Percentiles rank a stretch among this genome's conserved stretches.
Conservation (phyloP, 2,797 vertebrate species). For the Danionella dracula region DNA sequence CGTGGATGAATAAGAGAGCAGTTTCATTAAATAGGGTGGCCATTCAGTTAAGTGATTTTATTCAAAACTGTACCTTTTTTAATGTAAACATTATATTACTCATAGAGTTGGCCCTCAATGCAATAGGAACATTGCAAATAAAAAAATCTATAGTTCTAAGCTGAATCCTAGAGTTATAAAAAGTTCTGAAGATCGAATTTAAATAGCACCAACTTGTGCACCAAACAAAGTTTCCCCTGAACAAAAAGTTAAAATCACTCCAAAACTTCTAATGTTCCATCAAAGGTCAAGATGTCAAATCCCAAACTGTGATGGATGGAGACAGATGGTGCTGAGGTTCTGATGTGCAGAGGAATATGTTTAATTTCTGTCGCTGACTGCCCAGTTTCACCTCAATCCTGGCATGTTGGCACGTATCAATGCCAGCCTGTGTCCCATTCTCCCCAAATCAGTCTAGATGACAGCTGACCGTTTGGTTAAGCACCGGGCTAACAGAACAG, state of each 20-base stretch:
- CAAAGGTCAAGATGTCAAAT: conserved; percentile 5
- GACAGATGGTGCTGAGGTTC: conserved; percentile 49
- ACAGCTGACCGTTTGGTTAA: conserved; percentile 35
- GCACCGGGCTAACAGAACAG: conserved; percentile 36
- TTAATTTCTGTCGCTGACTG: conserved; percentile 26
- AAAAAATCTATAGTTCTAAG: too few relatives aligned
- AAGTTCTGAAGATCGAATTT: too few relatives aligned
- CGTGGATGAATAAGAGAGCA: too few relatives aligned
- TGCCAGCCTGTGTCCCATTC: conserved; percentile 26
- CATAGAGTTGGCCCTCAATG: too few relatives aligned
- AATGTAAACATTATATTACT: too few relatives aligned
- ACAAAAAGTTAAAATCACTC: not conserved
- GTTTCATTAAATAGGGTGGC: too few relatives aligned
- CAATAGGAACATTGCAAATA: too few relatives aligned
- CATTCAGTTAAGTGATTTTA: too few relatives aligned
- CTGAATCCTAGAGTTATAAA: too few relatives aligned
- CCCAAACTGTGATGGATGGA: conserved; percentile 5
- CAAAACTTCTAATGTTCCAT: not conserved
- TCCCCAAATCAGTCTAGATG: conserved; percentile 35
- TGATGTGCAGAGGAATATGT: conserved; percentile 46
- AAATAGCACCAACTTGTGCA: too few relatives aligned
- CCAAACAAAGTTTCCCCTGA: not conserved
- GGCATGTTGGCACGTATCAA: not conserved
- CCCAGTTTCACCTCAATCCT: conserved; percentile 19
- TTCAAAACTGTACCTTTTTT: too few relatives aligned